Base-by-base conservation (phyloP, 2,797 vertebrate genomes). In the Mus caroli region DNA sequence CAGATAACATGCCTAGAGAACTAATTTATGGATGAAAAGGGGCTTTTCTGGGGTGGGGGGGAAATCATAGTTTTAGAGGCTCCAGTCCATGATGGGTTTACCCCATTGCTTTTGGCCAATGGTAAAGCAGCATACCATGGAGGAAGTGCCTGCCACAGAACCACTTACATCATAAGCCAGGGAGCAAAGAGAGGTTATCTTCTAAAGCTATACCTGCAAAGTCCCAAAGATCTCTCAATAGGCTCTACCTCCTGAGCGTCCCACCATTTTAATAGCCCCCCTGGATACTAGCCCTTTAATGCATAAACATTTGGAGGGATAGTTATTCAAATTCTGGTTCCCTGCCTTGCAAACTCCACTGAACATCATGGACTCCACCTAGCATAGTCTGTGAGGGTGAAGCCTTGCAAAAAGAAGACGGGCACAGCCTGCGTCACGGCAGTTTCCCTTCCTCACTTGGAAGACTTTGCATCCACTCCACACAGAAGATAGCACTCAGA, bases 381-480 rank as follows among this genome's bases (percentile, higher is more conserved):
- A 85, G 22, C 31, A 76, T 20, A 34, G 20, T 26, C 82, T 2
- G 56, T 62, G 1, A 83, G 54, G 84, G 91, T 54, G 71, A 94
- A 64, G 17, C 80, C 85, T 83, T 92, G 10, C 54, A 7, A 76
- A 83, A 60, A 58, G 79, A 85, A 94, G 84, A 75, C 43, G 60
- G 22, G 92, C 6, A 40, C 76, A 3, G 7, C 67, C 40, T 43
- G 46, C 77, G 34, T 82, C 62, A n/a, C 2, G 4, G 37, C 75
- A 85, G 40, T 15, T 71, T 69, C 60, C 79, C 31, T 76, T 20
- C 77, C 46, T 85, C 10, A 5, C 37, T 84, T 64, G 62, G 75
- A n/a, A 88, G n/a, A 3, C 34, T 14, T 54, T 78, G 10, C 4
- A n/a, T 40, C 34, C 34, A 84, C 15, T 92, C 71, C 86, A 37